These are phyloP conservation scores for Homalodisca vitripennis DNA, from an alignment of 1,140 invertebrate genomes.

Conservation along the genomic window DNA sequence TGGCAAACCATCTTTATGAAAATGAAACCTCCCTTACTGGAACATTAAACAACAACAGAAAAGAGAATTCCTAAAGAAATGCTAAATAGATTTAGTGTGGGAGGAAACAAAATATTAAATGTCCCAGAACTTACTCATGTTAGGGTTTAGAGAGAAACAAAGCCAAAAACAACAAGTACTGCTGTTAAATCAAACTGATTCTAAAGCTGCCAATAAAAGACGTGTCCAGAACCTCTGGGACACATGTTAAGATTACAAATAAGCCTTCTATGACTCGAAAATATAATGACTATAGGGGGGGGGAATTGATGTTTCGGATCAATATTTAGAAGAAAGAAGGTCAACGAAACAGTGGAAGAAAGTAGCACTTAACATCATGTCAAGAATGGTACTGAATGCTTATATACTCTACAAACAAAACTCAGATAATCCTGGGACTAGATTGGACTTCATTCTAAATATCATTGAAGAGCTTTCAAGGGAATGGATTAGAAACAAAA, in stretches of 20 bases:
- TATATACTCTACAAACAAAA: no score
- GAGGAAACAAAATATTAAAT: conserved; percentile 34
- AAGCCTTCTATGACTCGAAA: conserved; percentile 34
- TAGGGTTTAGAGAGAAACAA: conserved; percentile 33
- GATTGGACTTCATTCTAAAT: neutral
- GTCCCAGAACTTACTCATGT: conserved; percentile 26
- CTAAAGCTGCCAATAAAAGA: no score
- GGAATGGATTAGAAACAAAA: neutral
- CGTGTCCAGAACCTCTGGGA: no score
- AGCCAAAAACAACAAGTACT: conserved; percentile 36
- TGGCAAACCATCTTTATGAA: no score
- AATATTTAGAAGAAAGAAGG: conserved; percentile 42
- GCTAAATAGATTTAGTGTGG: conserved; percentile 27
- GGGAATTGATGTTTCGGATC: conserved; percentile 35
- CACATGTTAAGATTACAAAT: no score
- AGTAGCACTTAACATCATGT: conserved; percentile 41
- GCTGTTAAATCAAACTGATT: conserved; percentile 28
- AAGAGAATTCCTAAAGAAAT: conserved; percentile 31
- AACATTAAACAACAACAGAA: conserved; percentile 34
- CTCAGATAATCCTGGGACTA: no score
- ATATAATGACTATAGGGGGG: conserved; percentile 32
- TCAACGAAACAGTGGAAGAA: conserved; percentile 42
- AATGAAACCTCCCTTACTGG: no score
- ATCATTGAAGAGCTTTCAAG: neutral
- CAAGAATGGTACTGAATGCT: no score